phyloP scores from a whole-genome alignment of 2,113 vertebrate species.

The Diadophis punctatus region DNA sequence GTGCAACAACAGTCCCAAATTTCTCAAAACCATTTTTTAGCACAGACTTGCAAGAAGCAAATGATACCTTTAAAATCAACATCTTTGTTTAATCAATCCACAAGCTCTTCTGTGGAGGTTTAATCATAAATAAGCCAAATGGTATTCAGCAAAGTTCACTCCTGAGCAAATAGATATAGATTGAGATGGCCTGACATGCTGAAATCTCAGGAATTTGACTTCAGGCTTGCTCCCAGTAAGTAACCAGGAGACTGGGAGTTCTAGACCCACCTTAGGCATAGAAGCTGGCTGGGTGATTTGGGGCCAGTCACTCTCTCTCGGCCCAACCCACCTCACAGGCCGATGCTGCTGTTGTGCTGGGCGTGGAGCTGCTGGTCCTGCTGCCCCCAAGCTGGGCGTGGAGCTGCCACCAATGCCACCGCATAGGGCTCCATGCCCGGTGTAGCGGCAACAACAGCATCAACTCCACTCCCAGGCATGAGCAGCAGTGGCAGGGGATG shows the following conservation, averaged over 20 bases:
- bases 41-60: background rate
- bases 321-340: background rate
- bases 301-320: background rate
- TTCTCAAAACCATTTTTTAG: background rate
- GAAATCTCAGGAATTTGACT: background rate
- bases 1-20: background rate
- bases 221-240: background rate
- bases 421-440: fast-evolving
- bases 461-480: too few relatives aligned
- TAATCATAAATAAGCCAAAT: background rate
- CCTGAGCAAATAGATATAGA: background rate
- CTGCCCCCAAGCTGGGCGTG: too few relatives aligned
- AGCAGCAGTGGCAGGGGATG: too few relatives aligned
- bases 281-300: background rate
- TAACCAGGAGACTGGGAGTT: background rate
- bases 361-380: too few relatives aligned
- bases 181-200: background rate
- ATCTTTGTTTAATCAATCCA: background rate
- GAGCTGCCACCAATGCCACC: background rate
- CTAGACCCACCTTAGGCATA: background rate
- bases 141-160: background rate
- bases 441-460: too few relatives aligned
- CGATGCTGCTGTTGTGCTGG: background rate
- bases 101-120: background rate
- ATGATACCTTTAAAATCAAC: background rate